Base-by-base conservation (phyloP, 2,797 vertebrate species). In the Phataginus tricuspis region DNA sequence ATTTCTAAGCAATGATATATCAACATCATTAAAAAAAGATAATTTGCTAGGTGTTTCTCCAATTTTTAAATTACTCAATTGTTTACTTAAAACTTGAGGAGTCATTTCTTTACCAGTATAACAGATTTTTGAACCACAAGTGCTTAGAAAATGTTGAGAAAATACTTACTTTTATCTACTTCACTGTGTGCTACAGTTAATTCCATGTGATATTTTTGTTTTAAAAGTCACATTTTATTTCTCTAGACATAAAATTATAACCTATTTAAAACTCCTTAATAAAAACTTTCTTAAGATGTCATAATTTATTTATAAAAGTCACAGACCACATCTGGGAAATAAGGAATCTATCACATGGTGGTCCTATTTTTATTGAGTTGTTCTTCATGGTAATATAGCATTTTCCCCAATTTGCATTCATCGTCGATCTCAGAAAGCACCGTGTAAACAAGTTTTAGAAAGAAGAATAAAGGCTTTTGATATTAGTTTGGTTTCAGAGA, bases 401-500 rank as follows among this genome's bases (percentile, higher is more conserved):
- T 92, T 96, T 97, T 23, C n/a, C 83, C 55, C 45, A 55, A 55
- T 93, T 82, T 78, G 23, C 96, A 95, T 53, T 96, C 51, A 74
- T 49, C 61, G 82, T 51, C 21, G 39, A 79, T 91, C 31, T 94
- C 92, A 74, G 72, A 97, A 85, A 89, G 93, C 95, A 97, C 63
- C 74, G 85, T 88, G 64, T 14, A 94, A 87, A 77, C 93, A 96
- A 85, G n/a, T 63, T 96, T 92, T 94, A 97, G 66, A 89, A 91
- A 86, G 72, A 91, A 95, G 85, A 93, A 91, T 96, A 93, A 12
- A 96, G 29, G 21, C 11, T 68, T 91, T 82, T 96, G 72, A 57
- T 97, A 96, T 93, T 98, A 97, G 55, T 96, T 93, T 96, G 94
- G n/a, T 96, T 97, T 98, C 84, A 92, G 80, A 49, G 74, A 91